Percentiles rank a stretch among this genome's conserved stretches.
Evolutionary conservation across 2,888 invertebrate species (phyloP).

Genomic region (Heliconius aoede): DNA sequence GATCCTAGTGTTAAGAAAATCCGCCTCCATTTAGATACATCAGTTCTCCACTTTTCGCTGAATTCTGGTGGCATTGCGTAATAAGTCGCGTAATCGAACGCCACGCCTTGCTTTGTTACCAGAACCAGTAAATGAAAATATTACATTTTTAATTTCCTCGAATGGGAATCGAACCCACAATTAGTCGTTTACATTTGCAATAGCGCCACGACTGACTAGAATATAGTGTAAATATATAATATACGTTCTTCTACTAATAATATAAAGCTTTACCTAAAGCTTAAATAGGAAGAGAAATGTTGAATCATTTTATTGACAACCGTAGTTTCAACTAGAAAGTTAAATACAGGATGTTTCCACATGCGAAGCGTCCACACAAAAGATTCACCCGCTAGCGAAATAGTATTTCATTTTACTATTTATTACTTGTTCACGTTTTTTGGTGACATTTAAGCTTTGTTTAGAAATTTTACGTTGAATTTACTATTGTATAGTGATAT

Average conservation of each 20-base stretch:
- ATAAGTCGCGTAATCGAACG: too few species aligned
- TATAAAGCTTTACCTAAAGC: conserved; percentile 1
- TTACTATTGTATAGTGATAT: too few species aligned
- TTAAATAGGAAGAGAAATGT: background rate
- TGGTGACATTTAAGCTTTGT: background rate
- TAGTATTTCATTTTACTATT: conserved; percentile 9
- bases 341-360: conserved; percentile 11
- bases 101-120: too few species aligned
- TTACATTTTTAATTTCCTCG: too few species aligned
- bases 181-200: too few species aligned
- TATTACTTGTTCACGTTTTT: background rate
- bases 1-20: too few species aligned
- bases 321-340: conserved; percentile 18
- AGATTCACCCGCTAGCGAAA: conserved; percentile 4
- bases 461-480: background rate
- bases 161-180: too few species aligned
- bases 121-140: too few species aligned
- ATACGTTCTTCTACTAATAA: background rate
- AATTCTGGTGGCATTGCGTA: too few species aligned
- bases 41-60: too few species aligned
- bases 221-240: background rate
- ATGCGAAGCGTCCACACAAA: conserved; percentile 4
- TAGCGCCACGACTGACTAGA: too few species aligned
- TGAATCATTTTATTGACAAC: conserved; percentile 13
- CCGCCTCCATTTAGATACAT: too few species aligned